Base-by-base conservation (phyloP, 2,888 invertebrate species). In the Lochmaea capreae region DNA sequence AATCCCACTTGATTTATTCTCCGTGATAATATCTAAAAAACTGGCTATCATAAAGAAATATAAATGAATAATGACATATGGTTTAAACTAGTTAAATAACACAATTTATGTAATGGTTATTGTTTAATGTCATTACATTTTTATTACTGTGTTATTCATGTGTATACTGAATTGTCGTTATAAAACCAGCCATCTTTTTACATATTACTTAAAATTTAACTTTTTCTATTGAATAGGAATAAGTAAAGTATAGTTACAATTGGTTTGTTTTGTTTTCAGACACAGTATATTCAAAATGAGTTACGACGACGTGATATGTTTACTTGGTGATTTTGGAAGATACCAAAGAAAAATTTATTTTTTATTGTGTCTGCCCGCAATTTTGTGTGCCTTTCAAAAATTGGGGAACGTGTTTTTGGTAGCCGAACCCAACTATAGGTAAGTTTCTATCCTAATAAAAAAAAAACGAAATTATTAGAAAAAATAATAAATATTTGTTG, bases 341-440 rank as follows among this genome's bases (percentile, higher is more conserved):
- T 87, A 93, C 83, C 94, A 94, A 84, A 90, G 89, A 79, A 88
- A 91, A 76, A 91, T 93, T 76, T 93, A 92, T 82, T 87, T 93
- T 75, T 85, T 93, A 59, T 87, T 94, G 59, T 93, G 93, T 81
- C 87, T 93, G 65, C 93, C 93, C 22, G 91, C 92, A 9, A 92
- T 94, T 81, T 88, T 91, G 16, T 93, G 93, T 85, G 93, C 93
- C 65, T 91, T 94, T 79, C 93, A 93, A 84, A 93, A 93, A 85
- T 86, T 94, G 59, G 92, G 91, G 16, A 92, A 92, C 73, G 93
- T 93, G 0, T 93, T 94, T 84, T 87, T 93, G 9, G 89, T 91
- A 73, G 92, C 92, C 5, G 91, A 90, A 86, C 90, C 92, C 72
- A 86, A 90, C 73, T 90, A 91, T 83, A 90, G 91, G 91, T 91